phyloP scores from a whole-genome alignment of 2,888 invertebrate genomes.

The Steromphala cineraria region DNA sequence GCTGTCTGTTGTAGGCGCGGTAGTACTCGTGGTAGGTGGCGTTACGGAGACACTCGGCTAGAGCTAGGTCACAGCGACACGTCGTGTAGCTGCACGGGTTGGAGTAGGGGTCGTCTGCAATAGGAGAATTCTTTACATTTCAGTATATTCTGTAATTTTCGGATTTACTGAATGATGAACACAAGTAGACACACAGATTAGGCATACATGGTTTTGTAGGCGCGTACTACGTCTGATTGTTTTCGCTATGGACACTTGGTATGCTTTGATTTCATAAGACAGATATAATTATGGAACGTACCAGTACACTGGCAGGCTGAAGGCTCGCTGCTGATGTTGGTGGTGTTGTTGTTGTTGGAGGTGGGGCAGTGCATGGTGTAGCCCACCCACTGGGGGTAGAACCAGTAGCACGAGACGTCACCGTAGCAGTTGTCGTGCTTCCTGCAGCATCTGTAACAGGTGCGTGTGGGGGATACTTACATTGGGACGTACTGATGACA shows the following conservation, averaged over 20 bases:
- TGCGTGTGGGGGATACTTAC: too few relatives aligned
- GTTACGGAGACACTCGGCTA: conserved; percentile 51
- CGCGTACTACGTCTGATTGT: too few relatives aligned
- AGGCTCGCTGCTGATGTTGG: background rate
- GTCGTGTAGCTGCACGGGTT: conserved; percentile 46
- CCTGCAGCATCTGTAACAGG: conserved; percentile 53
- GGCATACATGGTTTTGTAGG: too few relatives aligned
- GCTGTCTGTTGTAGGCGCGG: conserved; percentile 48
- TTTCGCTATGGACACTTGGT: too few relatives aligned
- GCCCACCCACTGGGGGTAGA: conserved; percentile 54
- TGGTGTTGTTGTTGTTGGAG: too few relatives aligned
- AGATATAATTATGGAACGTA: conserved; percentile 18
- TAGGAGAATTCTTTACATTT: background rate
- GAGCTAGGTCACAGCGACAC: conserved; percentile 58
- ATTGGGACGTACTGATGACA: too few relatives aligned
- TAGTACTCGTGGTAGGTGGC: conserved; percentile 37
- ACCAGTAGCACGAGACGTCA: conserved; percentile 45
- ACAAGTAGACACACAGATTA: too few relatives aligned
- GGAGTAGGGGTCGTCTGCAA: conserved; percentile 27
- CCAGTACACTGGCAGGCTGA: conserved; percentile 50
- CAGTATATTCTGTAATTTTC: background rate
- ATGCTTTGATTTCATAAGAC: too few relatives aligned
- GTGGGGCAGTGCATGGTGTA: conserved; percentile 44
- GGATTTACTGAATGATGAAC: too few relatives aligned
- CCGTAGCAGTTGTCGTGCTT: conserved; percentile 61